phyloP scores from a whole-genome alignment of 2,113 vertebrate genomes.

The Hippocampus barbouri region DNA sequence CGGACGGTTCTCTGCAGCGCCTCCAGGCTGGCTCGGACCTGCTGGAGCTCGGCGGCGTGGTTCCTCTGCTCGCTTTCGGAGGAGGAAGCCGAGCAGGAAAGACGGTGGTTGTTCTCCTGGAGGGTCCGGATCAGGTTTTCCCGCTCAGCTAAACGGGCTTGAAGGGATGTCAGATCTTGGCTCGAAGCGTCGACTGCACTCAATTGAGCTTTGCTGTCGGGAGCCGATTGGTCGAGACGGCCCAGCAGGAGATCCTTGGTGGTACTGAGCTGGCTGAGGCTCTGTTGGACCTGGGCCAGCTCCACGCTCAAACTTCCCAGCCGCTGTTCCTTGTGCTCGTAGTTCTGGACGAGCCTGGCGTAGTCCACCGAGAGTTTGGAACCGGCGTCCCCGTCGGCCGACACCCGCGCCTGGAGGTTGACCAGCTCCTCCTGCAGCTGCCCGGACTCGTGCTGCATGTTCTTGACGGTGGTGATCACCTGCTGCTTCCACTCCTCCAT shows the following conservation, averaged over 20 bases:
- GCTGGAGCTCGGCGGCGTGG: slow-evolving; percentile 77
- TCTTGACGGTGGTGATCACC: slow-evolving; percentile 94
- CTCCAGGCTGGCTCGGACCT: slow-evolving; percentile 78
- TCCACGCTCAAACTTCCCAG: slow-evolving; percentile 84
- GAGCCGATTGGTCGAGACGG: slow-evolving; percentile 80
- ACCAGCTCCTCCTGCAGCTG: slow-evolving; percentile 92
- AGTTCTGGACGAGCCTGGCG: slow-evolving; percentile 86
- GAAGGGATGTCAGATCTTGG: slow-evolving; percentile 71
- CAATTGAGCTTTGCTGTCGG: slow-evolving; percentile 24
- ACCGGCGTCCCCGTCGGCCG: slow-evolving; percentile 83
- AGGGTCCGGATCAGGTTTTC: slow-evolving; percentile 82
- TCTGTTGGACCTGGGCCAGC: slow-evolving; percentile 87
- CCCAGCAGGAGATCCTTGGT: slow-evolving; percentile 87
- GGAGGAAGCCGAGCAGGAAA: slow-evolving; percentile 80
- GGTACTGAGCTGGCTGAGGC: slow-evolving; percentile 84
- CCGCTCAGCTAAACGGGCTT: slow-evolving; percentile 74
- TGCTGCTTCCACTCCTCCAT: slow-evolving; percentile 99
- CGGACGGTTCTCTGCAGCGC: slow-evolving; percentile 82
- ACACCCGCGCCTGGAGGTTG: slow-evolving; percentile 84
- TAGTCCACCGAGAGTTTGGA: slow-evolving; percentile 88
- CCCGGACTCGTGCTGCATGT: slow-evolving; percentile 96
- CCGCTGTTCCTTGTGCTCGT: slow-evolving; percentile 87
- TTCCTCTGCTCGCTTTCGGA: slow-evolving; percentile 77
- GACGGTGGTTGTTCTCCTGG: slow-evolving; percentile 87
- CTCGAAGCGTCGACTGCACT: slow-evolving; percentile 22